A percentile compares a stretch with the other conserved stretches of the same genome.
Evolutionary conservation across 1,140 invertebrate species (phyloP).

Genomic region (Trachelipus rathkii): DNA sequence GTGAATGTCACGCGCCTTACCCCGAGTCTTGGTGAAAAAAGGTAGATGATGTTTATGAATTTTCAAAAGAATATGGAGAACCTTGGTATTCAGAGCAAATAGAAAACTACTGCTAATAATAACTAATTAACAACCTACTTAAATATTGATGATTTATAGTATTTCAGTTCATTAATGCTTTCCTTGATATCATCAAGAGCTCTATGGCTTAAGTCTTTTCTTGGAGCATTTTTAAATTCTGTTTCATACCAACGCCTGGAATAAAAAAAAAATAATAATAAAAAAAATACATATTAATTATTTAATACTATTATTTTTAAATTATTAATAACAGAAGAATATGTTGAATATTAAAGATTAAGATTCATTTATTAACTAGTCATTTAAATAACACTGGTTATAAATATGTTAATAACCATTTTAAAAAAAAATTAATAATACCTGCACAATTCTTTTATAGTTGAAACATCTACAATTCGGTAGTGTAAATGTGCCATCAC

Average conservation of each 20-base stretch:
- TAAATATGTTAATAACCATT: slow-evolving; percentile 1
- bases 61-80: no score
- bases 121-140: slow-evolving; percentile 41
- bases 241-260: slow-evolving; percentile 66
- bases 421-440: slow-evolving; percentile 48
- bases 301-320: no score
- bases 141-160: slow-evolving; percentile 63
- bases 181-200: slow-evolving; percentile 79
- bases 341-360: not conserved
- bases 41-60: no score
- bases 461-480: slow-evolving; percentile 86
- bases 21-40: no score
- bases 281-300: no score
- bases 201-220: slow-evolving; percentile 67
- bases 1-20: no score
- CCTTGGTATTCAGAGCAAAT: no score
- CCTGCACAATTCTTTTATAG: slow-evolving; percentile 75
- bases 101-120: no score
- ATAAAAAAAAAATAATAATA: slow-evolving; percentile 34
- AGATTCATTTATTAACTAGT: slow-evolving; percentile 16
- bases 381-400: slow-evolving; percentile 21
- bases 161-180: slow-evolving; percentile 75
- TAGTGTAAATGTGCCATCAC: slow-evolving; percentile 81
- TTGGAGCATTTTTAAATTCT: slow-evolving; percentile 57
- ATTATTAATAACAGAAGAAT: not conserved